phyloP scores from a whole-genome alignment of 2,888 invertebrate species.

The Pterostichus niger region DNA sequence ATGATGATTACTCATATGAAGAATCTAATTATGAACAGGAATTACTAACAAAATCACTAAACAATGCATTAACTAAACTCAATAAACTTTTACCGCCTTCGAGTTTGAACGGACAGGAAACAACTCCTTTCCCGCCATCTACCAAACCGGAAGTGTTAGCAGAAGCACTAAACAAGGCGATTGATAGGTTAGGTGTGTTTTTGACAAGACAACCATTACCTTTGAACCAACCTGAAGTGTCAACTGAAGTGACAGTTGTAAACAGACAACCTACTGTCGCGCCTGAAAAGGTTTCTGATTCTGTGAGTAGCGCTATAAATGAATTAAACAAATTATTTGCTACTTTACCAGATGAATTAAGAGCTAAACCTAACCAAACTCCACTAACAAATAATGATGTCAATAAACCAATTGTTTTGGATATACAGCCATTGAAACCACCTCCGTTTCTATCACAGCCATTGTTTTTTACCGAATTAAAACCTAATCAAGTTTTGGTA shows the following conservation, averaged over 20 bases:
- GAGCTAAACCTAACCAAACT: not conserved
- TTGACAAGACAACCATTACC: conserved; percentile 3
- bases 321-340: conserved; percentile 46
- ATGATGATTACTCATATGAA: not conserved
- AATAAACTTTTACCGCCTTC: conserved; percentile 25
- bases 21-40: not conserved
- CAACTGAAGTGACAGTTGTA: not conserved
- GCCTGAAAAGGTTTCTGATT: conserved; percentile 3
- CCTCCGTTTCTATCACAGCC: conserved; percentile 8
- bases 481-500: not conserved
- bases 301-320: conserved; percentile 15
- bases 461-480: not conserved
- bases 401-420: conserved; percentile 9
- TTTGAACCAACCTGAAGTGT: not conserved
- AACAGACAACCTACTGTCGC: not conserved
- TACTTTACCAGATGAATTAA: conserved; percentile 31
- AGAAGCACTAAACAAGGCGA: conserved; percentile 30
- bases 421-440: not conserved
- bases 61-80: not conserved
- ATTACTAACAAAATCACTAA: not conserved
- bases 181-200: conserved; percentile 37
- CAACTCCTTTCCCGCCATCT: not conserved
- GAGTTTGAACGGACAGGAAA: conserved; percentile 5
- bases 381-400: conserved; percentile 17
- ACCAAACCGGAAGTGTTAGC: conserved; percentile 20